Base-by-base conservation (phyloP, 2,797 vertebrate genomes). In the Myoxocephalus aenaeus region DNA sequence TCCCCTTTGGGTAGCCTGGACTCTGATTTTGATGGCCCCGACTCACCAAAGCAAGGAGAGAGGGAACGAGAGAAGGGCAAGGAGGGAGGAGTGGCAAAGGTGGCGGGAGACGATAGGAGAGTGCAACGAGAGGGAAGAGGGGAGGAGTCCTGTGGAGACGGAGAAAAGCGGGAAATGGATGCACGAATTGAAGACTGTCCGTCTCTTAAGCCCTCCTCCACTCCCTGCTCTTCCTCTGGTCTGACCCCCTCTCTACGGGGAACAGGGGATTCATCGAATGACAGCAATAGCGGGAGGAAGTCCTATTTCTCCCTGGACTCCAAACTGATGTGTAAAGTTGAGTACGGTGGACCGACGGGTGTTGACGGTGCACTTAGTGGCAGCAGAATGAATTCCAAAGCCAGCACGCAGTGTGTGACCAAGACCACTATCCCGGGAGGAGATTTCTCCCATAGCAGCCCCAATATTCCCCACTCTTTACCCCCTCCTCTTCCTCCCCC, bases 1-100 rank as follows among this genome's bases (percentile, higher is more conserved):
- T 98, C 98, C 84, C 98, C 98, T 70, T 94, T 98, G 1, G 97
- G 97, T 57, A 99, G 97, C 2, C 93, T 98, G 86, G 98, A 99
- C 91, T 99, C 97, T 65, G 98, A 99, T 85, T 98, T 98, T 0
- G 98, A 99, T 80, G 98, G 93, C 56, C 94, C 95, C 0, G 95
- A 95, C 73, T 95, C 95, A 75, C 95, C 95, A 88, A 96, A 96
- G 89, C 95, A 95, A 84, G 91, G 91, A 85, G 94, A 93, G 72
- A 84, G 88, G 58, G 93, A 94, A 48, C 86, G 90, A 3, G 93
- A 93, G 56, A 95, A 95, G 83, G 77, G 82, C 59, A 96, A 96
- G 77, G 95, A 95, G 32, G 92, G 91, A 38, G 89, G 83, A 14
- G 73, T 22, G 7, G 90, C 89, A 54, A 95, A 95, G 88, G 86